Evolutionary conservation across 2,113 vertebrate genomes (phyloP), one percentile per base, ranked within the genome.

Genomic region (Antechinus flavipes): DNA sequence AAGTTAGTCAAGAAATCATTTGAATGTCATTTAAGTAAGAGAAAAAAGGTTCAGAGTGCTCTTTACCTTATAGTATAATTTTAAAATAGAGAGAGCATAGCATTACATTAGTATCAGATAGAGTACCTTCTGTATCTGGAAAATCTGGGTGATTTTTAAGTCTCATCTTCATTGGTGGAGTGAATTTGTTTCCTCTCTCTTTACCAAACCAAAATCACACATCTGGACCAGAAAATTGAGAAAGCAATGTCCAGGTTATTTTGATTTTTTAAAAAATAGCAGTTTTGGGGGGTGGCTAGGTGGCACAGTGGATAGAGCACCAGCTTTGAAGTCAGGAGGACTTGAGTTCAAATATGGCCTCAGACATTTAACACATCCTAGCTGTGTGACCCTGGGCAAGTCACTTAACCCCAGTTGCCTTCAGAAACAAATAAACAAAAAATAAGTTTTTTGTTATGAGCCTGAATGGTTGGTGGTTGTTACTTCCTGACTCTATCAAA

Each of bases 391-490:
- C 49, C 49, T 49, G 49, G 49, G 49, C 47, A 49, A 49, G 49
- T 49, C 49, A 49, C 49, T 49, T 49, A 49, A 49, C 49, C 49
- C 49, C 49, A 49, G 49, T 49, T 49, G 49, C 49, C 49, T 49
- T 5, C 49, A 49, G 6, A 49, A 49, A 49, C 49, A 49, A 49
- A 49, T 49, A 49, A 50, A 50, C 56, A 55, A 91, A 53, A 93
- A 91, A 91, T 1, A 52, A 8, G 76, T 52, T 52, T 52, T 52
- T 52, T 52, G 50, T 35, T 47, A 94, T 27, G 68, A 84, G 16
- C 68, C 16, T 23, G 19, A 84, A 19, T 84, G n/a, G n/a, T 84
- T 23, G 42, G 14, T 76, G 30, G 95, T 96, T 96, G 94, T 96
- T 96, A 10, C 22, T 0, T 91, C 94, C 92, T 30, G 94, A 27